Conservation (phyloP, 1,140 invertebrate species). For the Aphelinus certus region DNA sequence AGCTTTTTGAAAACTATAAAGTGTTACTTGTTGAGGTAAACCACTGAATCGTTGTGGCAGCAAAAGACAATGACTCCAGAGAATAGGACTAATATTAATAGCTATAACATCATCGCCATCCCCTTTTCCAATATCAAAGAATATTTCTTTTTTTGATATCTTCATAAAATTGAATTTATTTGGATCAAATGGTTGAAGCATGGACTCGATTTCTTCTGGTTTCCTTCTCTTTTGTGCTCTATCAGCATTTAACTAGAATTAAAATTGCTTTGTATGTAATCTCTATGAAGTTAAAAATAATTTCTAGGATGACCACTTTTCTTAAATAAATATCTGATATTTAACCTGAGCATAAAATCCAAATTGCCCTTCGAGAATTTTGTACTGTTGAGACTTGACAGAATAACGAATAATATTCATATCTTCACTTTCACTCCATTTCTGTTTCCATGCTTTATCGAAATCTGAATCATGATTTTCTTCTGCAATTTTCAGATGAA, state of each 20-base stretch:
- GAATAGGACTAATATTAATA: slow-evolving; percentile 79
- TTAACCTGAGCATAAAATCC: slow-evolving; percentile 61
- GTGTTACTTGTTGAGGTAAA: slow-evolving; percentile 70
- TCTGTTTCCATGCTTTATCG: slow-evolving; percentile 50
- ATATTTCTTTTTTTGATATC: slow-evolving; percentile 69
- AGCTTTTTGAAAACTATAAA: slow-evolving; percentile 62
- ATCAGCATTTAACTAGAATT: slow-evolving; percentile 73
- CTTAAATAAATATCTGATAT: slow-evolving; percentile 5
- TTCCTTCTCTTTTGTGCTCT: slow-evolving; percentile 69
- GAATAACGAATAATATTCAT: slow-evolving; percentile 55
- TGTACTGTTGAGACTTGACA: slow-evolving; percentile 51
- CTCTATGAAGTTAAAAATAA: neutral
- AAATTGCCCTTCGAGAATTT: slow-evolving; percentile 60
- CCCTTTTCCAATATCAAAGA: slow-evolving; percentile 61
- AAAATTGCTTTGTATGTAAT: slow-evolving; percentile 9
- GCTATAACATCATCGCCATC: slow-evolving; percentile 61
- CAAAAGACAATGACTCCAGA: slow-evolving; percentile 73
- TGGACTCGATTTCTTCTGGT: slow-evolving; percentile 69
- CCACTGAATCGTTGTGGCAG: slow-evolving; percentile 69
- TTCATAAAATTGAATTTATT: slow-evolving; percentile 77
- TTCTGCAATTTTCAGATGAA: slow-evolving; percentile 31
- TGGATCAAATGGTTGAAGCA: slow-evolving; percentile 71
- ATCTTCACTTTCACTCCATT: slow-evolving; percentile 52
- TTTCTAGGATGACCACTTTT: neutral
- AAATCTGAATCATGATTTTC: slow-evolving; percentile 50